Percentiles rank a stretch among this genome's conserved stretches.
Evolutionary conservation across 1,140 invertebrate species (phyloP).

Genomic region (Oncopodura yosiiana): DNA sequence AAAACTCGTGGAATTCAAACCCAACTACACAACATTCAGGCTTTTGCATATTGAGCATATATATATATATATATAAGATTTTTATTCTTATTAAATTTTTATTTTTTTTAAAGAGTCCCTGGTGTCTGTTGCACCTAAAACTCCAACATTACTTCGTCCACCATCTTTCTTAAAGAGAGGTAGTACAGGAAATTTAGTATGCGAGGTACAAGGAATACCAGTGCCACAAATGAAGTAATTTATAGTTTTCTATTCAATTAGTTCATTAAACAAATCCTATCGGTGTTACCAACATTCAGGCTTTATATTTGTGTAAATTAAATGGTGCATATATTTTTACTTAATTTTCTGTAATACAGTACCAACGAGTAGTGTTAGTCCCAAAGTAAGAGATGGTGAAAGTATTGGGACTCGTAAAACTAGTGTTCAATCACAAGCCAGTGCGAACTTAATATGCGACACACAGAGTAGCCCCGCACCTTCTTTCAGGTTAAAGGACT

Average conservation of each 20-base stretch:
- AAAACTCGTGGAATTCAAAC: not conserved
- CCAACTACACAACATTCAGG: slow-evolving; percentile 1
- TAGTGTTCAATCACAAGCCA: not conserved
- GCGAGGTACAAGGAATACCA: slow-evolving; percentile 57
- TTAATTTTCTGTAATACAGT: too few species aligned
- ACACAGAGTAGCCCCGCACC: slow-evolving; percentile 30
- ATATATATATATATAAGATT: not conserved
- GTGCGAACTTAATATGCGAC: slow-evolving; percentile 25
- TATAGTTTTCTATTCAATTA: not conserved
- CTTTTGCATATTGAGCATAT: not conserved
- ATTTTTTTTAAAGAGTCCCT: slow-evolving; percentile 63
- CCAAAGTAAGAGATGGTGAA: slow-evolving; percentile 43
- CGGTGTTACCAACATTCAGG: too few species aligned
- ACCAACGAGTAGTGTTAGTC: slow-evolving; percentile 44
- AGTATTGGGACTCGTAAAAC: slow-evolving; percentile 23
- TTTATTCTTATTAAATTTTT: too few species aligned
- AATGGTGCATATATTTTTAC: too few species aligned
- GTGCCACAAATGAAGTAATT: slow-evolving; percentile 55
- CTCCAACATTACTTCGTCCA: slow-evolving; percentile 46
- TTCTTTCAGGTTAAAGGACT: slow-evolving; percentile 22
- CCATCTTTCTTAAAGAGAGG: slow-evolving; percentile 42
- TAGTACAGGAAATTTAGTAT: slow-evolving; percentile 47
- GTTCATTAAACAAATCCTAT: too few species aligned
- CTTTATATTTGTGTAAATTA: too few species aligned
- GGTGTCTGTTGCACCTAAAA: slow-evolving; percentile 60